phyloP scores from a whole-genome alignment of 2,113 vertebrate genomes.

The Xenus cinereus region DNA sequence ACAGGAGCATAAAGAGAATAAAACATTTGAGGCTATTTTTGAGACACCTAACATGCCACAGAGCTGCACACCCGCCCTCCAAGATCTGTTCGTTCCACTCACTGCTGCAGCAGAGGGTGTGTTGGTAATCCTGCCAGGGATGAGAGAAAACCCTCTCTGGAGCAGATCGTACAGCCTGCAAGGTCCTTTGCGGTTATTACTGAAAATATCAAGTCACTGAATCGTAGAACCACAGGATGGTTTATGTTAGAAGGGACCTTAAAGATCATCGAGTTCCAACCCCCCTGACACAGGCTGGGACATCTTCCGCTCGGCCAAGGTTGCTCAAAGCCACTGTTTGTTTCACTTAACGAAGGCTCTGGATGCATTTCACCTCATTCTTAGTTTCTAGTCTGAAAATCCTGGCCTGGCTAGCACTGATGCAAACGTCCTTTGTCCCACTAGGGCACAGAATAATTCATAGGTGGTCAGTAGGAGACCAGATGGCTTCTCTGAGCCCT shows the following conservation, averaged over 20 bases:
- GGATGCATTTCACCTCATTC: background rate
- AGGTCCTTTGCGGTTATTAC: background rate
- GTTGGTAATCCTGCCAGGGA: background rate
- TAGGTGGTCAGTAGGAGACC: background rate
- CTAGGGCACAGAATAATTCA: background rate
- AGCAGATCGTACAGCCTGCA: background rate
- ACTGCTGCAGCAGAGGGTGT: background rate
- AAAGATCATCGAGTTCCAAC: background rate
- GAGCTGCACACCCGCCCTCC: background rate
- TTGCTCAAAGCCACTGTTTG: background rate
- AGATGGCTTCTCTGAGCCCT: background rate
- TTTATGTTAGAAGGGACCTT: background rate
- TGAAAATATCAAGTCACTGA: background rate
- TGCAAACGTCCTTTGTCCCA: background rate
- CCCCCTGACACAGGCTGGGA: background rate
- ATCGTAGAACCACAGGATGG: background rate
- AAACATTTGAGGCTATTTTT: constrained; percentile 42
- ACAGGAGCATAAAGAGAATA: constrained; percentile 32
- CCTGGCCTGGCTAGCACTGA: accelerated
- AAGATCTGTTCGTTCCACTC: background rate
- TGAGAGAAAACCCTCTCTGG: background rate
- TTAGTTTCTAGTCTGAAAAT: background rate
- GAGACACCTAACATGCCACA: background rate
- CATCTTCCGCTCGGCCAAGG: background rate
- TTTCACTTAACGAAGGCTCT: background rate